These are phyloP conservation scores for Andrena minutula DNA, from an alignment of 2,888 invertebrate species.

Conservation along the genomic window DNA sequence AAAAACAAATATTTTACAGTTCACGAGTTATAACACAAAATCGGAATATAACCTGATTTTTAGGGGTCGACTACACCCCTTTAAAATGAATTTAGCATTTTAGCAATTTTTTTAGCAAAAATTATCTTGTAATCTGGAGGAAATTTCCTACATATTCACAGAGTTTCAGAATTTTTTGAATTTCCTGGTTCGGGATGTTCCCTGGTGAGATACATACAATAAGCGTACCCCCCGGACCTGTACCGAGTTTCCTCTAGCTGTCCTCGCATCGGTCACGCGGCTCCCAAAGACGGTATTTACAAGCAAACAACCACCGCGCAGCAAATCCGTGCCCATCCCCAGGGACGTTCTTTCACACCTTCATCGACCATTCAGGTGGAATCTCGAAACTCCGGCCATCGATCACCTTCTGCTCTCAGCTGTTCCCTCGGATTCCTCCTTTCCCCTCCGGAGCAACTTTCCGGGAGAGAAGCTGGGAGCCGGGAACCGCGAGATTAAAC, in stretches of 20 bases:
- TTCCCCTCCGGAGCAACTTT: background rate
- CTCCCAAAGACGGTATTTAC: conserved; percentile 7
- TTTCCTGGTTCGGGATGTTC: no score
- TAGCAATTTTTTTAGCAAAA: no score
- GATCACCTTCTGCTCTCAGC: conserved; percentile 36
- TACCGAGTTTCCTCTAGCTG: conserved; percentile 45
- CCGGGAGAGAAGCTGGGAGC: background rate
- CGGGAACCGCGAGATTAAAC: conserved; percentile 21
- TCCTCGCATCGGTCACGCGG: conserved; percentile 53
- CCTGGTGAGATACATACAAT: no score
- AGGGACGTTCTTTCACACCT: conserved; percentile 13
- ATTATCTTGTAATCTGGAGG: no score
- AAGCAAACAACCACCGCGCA: background rate
- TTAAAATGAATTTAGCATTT: no score
- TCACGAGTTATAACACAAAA: no score
- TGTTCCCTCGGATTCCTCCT: conserved; percentile 7
- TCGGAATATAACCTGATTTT: no score
- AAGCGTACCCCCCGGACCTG: conserved; percentile 29
- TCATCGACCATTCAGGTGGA: conserved; percentile 26
- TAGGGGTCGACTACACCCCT: no score
- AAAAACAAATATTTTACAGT: no score
- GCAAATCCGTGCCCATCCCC: background rate
- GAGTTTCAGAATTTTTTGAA: no score
- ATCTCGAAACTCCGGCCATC: conserved; percentile 34
- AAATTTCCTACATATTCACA: no score